Evolutionary conservation across 2,797 vertebrate species (phyloP), one percentile per base, ranked within the genome.

Genomic region (Crocodylus rhombifer): DNA sequence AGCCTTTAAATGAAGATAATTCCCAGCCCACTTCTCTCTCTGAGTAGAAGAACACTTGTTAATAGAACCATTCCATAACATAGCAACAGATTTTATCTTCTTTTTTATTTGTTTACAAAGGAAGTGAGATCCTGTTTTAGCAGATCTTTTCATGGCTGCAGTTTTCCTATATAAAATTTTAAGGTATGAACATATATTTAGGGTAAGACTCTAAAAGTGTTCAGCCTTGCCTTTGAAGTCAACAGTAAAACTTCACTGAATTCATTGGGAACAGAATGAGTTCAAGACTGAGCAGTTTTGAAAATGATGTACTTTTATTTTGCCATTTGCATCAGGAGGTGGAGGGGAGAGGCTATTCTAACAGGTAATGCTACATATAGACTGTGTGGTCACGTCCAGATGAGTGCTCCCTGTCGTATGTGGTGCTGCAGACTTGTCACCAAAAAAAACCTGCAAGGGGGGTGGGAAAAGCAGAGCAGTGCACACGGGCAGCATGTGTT

Each of bases 11-110:
- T n/a, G 65, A 80, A 67, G n/a, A 3, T 61, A 1, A n/a, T 15
- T 69, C 57, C 80, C 77, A 11, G 23, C 17, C 4, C 33, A 2
- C 26, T 9, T 56, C 86, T 78, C 20, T 26, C 83, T 91, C 14
- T 94, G 88, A 82, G 87, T 36, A 80, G 81, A 61, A 55, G 25
- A 12, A 71, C 60, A 28, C 58, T 90, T 89, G 21, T 81, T 92
- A 58, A 30, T 75, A 12, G 60, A 84, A 4, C 33, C 73, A 14
- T 65, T 87, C 23, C 4, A 3, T 69, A 67, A 13, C 51, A 55
- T 82, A 79, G 74, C 28, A 79, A 87, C 33, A 71, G 30, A 71
- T 51, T 73, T 20, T 71, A 71, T 20, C 36, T 42, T 71, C 33
- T 6, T 71, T 20, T 42, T 69, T 13, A 87, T 36, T 60, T 82